Evolutionary conservation across 1,140 invertebrate genomes (phyloP), one percentile per base, ranked within the genome.

Genomic region (Marisa cornuarietis): DNA sequence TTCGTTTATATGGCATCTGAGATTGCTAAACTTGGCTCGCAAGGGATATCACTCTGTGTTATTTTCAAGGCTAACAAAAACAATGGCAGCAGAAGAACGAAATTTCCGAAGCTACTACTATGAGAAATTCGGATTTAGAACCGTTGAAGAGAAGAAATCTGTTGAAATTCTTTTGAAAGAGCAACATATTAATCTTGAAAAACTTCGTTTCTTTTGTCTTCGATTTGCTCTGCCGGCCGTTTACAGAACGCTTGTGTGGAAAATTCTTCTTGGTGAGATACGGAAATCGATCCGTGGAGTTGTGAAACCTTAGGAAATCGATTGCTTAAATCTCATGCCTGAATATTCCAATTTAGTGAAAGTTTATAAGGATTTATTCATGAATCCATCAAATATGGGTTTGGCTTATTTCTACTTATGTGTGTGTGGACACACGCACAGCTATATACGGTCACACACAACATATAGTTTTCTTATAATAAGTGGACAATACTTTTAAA

Each of bases 81-180:
- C 22, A n/a, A 81, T 78, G 78, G 42, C 68, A 62, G 82, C 85
- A 52, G 90, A 90, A 76, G 88, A 89, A 84, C 85, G 96, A 84
- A 98, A 97, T 92, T 97, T 98, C 91, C 93, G 96, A 54, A 96
- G 95, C 0, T 94, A 95, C 26, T 98, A 97, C 87, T 97, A 97
- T 87, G 95, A 96, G 90, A 96, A 95, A 93, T 95, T 97, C 68
- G 96, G 96, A 75, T 96, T 95, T 92, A 93, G 94, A 76, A 95
- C 95, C 83, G 96, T 97, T 0, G 96, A 97, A 90, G 96, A 98
- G 89, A 97, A 96, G 90, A 96, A 96, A 91, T 96, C 96, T 0
- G 90, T 98, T n/a, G 96, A 98, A 92, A 96, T 96, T 88, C 91
- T 98, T 11, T 92, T 97, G 79, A 96, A 96, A 88, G 96, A 97